Evolutionary conservation across 2,888 invertebrate genomes (phyloP), one percentile per base, ranked within the genome.

Genomic region (Agrochola lota): DNA sequence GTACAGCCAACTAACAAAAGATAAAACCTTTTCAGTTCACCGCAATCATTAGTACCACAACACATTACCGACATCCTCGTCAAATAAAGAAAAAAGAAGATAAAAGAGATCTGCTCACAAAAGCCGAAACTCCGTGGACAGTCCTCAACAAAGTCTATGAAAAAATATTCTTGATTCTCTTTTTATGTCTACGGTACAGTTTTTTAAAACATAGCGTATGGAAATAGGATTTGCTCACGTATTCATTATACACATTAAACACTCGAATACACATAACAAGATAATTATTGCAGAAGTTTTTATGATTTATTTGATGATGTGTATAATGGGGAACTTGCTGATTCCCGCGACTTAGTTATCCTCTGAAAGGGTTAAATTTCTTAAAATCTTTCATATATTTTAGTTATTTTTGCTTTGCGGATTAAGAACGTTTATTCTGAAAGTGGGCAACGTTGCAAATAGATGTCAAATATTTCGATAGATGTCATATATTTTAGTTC

Each of bases 151-250:
- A 84, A 78, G 85, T 82, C 49, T 77, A 79, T 84, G 79, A 79
- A 85, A 85, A 84, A 59, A 80, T 64, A 77, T 55, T 59, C 69
- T 62, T 72, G n/a, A 70, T 66, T 73, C 62, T 80, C 71, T 62
- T 76, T 87, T 78, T 83, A 63, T 76, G 81, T 80, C 76, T 80
- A 82, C 76, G 30, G 68, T n/a, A 67, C 59, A 49, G 59, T 77
- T 81, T 88, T 87, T 80, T 64, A 69, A 84, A 83, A 87, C 67
- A 85, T 67, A 77, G 67, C 80, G 73, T 71, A 71, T 70, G 79
- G 64, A 52, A 76, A 74, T 77, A 68, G 59, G 69, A 68, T 77
- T 81, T 80, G 67, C 59, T 78, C 71, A 72, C 71, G 75, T 83
- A 35, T 35, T 35, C 35, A 35, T 4, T 35, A 35, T 35, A 35